Evolutionary conservation across 2,888 invertebrate species (phyloP), one percentile per base, ranked within the genome.

Genomic region (Drosophila formosana): DNA sequence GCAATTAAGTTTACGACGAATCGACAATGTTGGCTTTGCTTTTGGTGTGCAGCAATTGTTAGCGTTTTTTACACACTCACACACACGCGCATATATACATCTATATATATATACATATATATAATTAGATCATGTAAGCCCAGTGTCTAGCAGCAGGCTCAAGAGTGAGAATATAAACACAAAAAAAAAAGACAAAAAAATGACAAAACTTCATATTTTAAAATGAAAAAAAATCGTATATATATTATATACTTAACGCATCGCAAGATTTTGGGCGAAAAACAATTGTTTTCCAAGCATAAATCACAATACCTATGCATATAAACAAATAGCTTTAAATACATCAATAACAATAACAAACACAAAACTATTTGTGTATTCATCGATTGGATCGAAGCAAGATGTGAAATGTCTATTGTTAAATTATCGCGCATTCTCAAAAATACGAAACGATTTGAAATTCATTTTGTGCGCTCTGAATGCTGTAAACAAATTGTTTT

Each of bases 71-170:
- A 72, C 51, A 75, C 65, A 68, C 63, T 62, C 39, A 67, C 51
- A 50, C 45, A 55, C 25, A 69, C 11, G 1, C 37, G 37, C 26
- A 65, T 61, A 75, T 65, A 58, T 43, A 53, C 34, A 61, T 56
- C 62, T 63, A 66, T 26, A 66, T 32, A 66, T 61, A 74, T 52
- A 80, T 65, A 69, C 57, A 72, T 71, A 72, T 52, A 75, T 52
- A 61, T 65, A 78, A 61, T 66, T 80, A 85, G 70, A 78, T 82
- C 71, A 73, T 70, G 55, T 77, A 82, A 84, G 84, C 82, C 82
- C 84, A 81, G 81, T 82, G 84, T 81, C 81, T 82, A 81, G 81
- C 72, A 79, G 79, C 84, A 79, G 79, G 83, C 80, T 83, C 81
- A 83, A 82, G 83, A 83, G 83, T 83, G 83, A 83, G 83, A 83